These are phyloP conservation scores for Deilephila elpenor DNA, from an alignment of 2,888 invertebrate species.

Conservation along the genomic window DNA sequence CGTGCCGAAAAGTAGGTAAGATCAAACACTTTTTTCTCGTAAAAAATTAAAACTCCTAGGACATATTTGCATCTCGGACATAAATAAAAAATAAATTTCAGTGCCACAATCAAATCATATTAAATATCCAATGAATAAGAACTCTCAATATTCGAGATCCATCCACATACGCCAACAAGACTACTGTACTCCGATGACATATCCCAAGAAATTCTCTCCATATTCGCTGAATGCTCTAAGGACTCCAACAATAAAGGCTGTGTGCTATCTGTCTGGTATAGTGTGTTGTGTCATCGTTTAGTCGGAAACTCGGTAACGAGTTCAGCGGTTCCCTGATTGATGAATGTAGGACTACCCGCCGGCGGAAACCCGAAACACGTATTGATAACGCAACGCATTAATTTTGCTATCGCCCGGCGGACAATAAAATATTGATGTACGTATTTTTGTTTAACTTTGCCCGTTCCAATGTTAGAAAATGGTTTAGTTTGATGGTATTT, in stretches of 20 bases:
- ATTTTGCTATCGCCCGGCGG: constrained; percentile 56
- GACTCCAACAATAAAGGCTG: not conserved
- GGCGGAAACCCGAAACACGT: constrained; percentile 57
- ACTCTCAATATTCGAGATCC: too few species aligned
- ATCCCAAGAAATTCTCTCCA: too few species aligned
- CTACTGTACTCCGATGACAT: too few species aligned
- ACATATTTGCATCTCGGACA: too few species aligned
- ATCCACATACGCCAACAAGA: too few species aligned
- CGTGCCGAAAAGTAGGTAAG: too few species aligned
- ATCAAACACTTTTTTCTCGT: too few species aligned
- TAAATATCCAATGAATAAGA: too few species aligned
- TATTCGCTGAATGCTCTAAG: too few species aligned
- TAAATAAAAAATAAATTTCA: too few species aligned
- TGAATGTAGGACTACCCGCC: constrained; percentile 63
- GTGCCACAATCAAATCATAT: too few species aligned
- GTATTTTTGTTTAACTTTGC: constrained; percentile 29
- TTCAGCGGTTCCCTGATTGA: constrained; percentile 78
- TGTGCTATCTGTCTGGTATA: not conserved
- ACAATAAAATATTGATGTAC: constrained; percentile 55
- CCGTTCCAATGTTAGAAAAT: not conserved
- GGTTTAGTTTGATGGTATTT: not conserved
- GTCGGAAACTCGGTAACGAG: constrained; percentile 77
- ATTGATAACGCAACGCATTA: constrained; percentile 72
- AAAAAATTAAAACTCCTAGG: too few species aligned
- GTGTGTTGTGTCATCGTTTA: constrained; percentile 46